phyloP scores from a whole-genome alignment of 2,113 vertebrate species.

The Felis chaus region DNA sequence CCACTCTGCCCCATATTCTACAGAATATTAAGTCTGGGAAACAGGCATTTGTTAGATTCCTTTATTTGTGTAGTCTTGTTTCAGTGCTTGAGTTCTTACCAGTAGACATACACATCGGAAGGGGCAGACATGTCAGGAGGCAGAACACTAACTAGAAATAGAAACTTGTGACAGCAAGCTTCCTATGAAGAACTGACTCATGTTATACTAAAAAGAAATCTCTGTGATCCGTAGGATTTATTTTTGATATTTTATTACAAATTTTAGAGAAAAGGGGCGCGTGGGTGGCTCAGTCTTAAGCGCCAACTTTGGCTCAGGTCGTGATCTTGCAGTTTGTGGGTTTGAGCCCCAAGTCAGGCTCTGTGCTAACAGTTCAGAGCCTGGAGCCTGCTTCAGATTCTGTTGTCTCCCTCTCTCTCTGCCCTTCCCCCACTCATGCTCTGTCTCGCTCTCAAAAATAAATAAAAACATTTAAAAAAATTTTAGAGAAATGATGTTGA shows the following conservation, averaged over 20 bases:
- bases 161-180: not conserved
- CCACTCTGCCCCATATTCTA: not conserved
- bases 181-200: not conserved
- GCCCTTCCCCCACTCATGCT: too few relatives aligned
- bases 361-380: too few relatives aligned
- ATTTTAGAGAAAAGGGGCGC: not conserved
- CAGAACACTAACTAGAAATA: constrained; percentile 25
- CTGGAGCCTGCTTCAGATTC: too few relatives aligned
- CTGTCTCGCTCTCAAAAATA: too few relatives aligned
- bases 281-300: too few relatives aligned
- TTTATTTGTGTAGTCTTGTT: not conserved
- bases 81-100: not conserved
- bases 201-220: constrained; percentile 16
- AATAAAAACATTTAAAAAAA: not conserved
- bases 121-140: not conserved
- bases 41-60: not conserved
- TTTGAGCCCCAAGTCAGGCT: too few relatives aligned
- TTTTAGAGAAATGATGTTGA: not conserved
- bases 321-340: too few relatives aligned
- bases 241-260: constrained; percentile 33
- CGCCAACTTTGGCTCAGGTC: too few relatives aligned
- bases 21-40: not conserved
- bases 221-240: not conserved
- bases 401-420: too few relatives aligned
- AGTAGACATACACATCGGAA: not conserved